phyloP scores from a whole-genome alignment of 1,140 invertebrate genomes.

The Kradibia gibbosae region DNA sequence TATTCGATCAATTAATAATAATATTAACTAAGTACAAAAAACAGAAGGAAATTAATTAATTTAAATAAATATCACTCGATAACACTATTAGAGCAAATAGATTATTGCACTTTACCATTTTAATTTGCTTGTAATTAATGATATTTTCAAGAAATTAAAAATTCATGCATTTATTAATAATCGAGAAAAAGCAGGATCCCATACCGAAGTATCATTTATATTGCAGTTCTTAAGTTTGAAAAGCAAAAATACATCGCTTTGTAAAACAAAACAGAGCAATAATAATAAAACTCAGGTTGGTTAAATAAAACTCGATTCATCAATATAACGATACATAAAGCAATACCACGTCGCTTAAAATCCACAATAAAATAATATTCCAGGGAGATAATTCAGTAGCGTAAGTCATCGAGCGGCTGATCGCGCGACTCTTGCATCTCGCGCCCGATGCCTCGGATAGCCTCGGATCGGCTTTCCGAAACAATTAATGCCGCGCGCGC shows the following conservation, averaged over 20 bases:
- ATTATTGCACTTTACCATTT: no score
- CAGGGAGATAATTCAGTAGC: not conserved
- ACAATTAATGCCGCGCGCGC: not conserved
- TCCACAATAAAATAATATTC: constrained; percentile 15
- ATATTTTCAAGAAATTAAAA: not conserved
- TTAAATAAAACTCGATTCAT: not conserved
- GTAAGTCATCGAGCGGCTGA: not conserved
- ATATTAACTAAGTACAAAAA: no score
- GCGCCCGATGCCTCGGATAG: not conserved
- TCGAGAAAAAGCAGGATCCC: not conserved
- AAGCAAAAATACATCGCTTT: not conserved
- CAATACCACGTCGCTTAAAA: no score
- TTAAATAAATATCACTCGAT: no score
- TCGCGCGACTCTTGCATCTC: not conserved
- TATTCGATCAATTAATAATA: no score
- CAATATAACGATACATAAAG: not conserved
- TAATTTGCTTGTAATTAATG: no score
- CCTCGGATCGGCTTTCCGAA: not conserved
- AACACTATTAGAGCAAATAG: no score
- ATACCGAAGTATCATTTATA: not conserved
- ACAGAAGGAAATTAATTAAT: no score
- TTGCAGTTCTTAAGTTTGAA: not conserved
- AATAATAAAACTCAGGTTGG: no score
- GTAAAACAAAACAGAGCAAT: no score
- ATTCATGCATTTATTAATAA: not conserved